Base-by-base conservation (phyloP, 2,888 invertebrate species). In the Autographa pulchrina region DNA sequence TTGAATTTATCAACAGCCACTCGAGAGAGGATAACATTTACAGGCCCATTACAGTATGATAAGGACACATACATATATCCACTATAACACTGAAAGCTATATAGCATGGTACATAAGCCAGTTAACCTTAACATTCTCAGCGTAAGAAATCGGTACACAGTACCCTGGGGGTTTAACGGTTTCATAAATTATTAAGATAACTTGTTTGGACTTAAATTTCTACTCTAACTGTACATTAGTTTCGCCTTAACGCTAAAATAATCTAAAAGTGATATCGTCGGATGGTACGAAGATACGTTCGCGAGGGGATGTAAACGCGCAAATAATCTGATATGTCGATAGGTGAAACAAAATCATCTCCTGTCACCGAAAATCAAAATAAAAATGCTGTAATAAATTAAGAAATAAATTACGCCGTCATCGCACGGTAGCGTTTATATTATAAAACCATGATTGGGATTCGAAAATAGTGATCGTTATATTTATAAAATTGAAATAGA, bases 221-320 rank as follows among this genome's bases (percentile, higher is more conserved):
- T 96, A 96, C 94, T 96, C 95, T 96, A 96, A 96, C 96, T 96
- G 96, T 96, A 96, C 96, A 96, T 96, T 96, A 96, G 96, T 96
- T 96, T 96, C 96, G 96, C 96, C 96, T 96, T 96, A 96, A 94
- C 87, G 93, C 96, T 96, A 96, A 96, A 96, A 95, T 96, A 96
- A 96, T 95, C 96, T 96, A 95, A 91, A 92, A 92, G 90, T 94
- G 94, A 95, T 95, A 95, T 95, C 92, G 90, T 93, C 93, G 91
- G 93, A 93, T 92, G 92, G 89, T 91, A 90, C 86, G 88, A 86
- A 85, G 88, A 88, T 88, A 85, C 71, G 73, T 91, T 91, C 91
- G 91, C 91, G 92, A 89, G 86, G 82, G 83, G 89, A 80, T 87
- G 87, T 88, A 86, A 90, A 90, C 92, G 93, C 94, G 95, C 94